A percentile compares a stretch with the other conserved stretches of the same genome.
phyloP scores from a whole-genome alignment of 2,888 invertebrate species.

The Orthosia cruda region DNA sequence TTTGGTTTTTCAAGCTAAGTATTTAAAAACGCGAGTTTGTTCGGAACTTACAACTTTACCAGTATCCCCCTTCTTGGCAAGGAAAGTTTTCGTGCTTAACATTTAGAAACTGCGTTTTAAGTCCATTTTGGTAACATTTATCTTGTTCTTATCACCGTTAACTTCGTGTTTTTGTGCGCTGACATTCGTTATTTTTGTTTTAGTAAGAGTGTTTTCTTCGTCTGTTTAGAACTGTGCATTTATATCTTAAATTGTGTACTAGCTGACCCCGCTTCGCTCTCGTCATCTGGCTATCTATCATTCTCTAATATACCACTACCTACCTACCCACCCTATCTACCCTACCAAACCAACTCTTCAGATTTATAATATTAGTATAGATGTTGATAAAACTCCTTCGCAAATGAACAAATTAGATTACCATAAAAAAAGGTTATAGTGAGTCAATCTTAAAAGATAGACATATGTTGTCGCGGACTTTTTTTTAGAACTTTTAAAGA shows the following conservation, averaged over 20 bases:
- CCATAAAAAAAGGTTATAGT: no score
- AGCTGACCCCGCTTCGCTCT: no score
- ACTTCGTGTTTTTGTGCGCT: slow-evolving; percentile 19
- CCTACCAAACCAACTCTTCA: no score
- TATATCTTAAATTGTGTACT: not conserved
- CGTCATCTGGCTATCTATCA: no score
- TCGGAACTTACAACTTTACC: slow-evolving; percentile 41
- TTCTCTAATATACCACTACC: no score
- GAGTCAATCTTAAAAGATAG: no score
- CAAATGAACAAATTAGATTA: no score
- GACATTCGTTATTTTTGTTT: slow-evolving; percentile 13
- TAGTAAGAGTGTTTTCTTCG: not conserved
- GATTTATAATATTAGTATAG: no score
- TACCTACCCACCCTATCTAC: no score
- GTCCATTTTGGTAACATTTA: slow-evolving; percentile 51
- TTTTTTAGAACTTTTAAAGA: no score
- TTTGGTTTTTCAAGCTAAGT: slow-evolving; percentile 31
- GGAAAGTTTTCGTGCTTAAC: slow-evolving; percentile 51
- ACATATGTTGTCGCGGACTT: no score
- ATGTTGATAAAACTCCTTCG: no score
- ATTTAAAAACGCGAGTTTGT: slow-evolving; percentile 49
- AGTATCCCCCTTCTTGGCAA: slow-evolving; percentile 31
- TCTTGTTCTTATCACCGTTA: slow-evolving; percentile 32
- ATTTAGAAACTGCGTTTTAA: slow-evolving; percentile 46
- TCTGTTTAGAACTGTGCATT: not conserved